phyloP scores from a whole-genome alignment of 2,797 vertebrate genomes.

The Enoplosus armatus region DNA sequence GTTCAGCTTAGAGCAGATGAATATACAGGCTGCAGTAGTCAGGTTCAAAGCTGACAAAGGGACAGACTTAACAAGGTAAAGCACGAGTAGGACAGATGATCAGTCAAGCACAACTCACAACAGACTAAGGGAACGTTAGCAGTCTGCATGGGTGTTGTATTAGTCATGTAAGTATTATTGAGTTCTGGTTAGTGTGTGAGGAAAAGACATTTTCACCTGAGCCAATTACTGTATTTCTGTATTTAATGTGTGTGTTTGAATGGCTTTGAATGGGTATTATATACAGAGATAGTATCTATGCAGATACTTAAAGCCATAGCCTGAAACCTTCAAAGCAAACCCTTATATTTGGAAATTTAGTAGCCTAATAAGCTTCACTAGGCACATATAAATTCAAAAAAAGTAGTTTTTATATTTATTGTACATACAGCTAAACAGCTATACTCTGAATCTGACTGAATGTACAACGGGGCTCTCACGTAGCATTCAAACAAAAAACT shows the following conservation, averaged over 20 bases:
- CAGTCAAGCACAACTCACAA: slow-evolving; percentile 23
- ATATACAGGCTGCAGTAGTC: slow-evolving; percentile 45
- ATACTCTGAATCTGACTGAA: not conserved
- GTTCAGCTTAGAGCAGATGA: slow-evolving; percentile 61
- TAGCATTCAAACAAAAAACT: not conserved
- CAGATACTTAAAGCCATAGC: not conserved
- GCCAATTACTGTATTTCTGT: slow-evolving; percentile 1
- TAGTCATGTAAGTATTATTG: not conserved
- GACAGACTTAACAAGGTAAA: slow-evolving; percentile 51
- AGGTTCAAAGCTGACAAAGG: slow-evolving; percentile 53
- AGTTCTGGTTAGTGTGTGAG: not conserved
- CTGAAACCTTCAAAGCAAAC: not conserved
- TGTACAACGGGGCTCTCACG: not conserved
- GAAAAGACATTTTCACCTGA: slow-evolving; percentile 2
- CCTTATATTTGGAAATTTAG: not conserved
- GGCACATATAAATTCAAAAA: not conserved
- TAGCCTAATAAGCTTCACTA: not conserved
- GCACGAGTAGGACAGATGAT: slow-evolving; percentile 44
- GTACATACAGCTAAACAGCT: not conserved
- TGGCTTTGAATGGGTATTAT: not conserved
- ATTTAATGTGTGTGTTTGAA: slow-evolving; percentile 5
- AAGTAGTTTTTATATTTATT: not conserved
- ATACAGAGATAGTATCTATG: not conserved
- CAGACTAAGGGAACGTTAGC: slow-evolving; percentile 4
- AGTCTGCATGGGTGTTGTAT: not conserved